Percentiles rank a stretch among this genome's conserved stretches.
These are phyloP conservation scores for Ceriagrion tenellum DNA, from an alignment of 2,888 invertebrate genomes.

Conservation along the genomic window DNA sequence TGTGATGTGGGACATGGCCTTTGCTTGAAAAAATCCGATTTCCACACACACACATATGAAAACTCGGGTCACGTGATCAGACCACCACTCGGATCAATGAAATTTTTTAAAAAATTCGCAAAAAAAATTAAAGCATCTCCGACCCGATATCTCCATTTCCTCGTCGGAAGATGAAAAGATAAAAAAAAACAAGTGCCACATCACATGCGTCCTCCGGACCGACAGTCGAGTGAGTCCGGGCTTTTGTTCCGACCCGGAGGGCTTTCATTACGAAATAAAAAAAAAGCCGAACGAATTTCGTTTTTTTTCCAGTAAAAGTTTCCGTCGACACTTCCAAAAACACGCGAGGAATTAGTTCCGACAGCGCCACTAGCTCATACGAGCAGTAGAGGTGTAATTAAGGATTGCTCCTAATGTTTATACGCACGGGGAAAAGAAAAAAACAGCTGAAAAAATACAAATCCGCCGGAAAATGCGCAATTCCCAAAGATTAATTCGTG, in stretches of 20 bases:
- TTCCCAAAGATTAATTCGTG: not conserved
- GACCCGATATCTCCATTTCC: not conserved
- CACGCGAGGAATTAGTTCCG: not conserved
- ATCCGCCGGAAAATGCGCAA: not conserved
- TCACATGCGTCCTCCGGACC: not conserved
- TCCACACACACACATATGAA: not conserved
- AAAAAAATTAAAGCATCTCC: not conserved
- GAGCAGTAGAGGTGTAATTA: not conserved
- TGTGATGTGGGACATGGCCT: not conserved
- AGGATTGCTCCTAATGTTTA: not conserved
- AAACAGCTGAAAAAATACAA: not conserved
- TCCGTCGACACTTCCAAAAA: not conserved
- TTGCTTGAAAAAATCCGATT: not conserved
- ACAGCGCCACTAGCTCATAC: not conserved
- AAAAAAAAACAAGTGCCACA: not conserved
- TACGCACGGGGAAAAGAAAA: not conserved
- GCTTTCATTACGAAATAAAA: not conserved
- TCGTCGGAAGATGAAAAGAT: not conserved
- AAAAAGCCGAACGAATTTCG: not conserved
- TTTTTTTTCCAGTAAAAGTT: not conserved
- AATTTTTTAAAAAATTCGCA: not conserved
- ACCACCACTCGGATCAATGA: conserved; percentile 10
- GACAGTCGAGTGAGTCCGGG: not conserved
- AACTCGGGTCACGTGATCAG: not conserved
- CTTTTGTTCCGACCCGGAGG: not conserved